A percentile compares a stretch with the other conserved stretches of the same genome.
phyloP scores from a whole-genome alignment of 2,888 invertebrate genomes.

The Hedychridium roseum region DNA sequence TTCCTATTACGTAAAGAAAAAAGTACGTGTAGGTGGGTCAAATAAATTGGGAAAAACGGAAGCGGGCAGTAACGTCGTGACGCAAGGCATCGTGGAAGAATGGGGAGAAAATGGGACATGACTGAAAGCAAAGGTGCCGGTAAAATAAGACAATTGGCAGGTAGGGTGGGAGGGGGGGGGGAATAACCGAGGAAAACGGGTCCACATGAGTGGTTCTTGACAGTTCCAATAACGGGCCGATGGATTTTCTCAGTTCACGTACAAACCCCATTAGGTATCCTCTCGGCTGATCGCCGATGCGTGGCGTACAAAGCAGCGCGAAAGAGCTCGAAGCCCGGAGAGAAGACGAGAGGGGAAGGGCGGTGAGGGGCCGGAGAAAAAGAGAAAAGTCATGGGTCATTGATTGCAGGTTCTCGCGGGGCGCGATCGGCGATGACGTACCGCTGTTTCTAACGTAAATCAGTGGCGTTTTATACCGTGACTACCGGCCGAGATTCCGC shows the following conservation, averaged over 20 bases:
- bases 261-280: slow-evolving; percentile 30
- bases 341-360: too few relatives aligned
- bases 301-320: slow-evolving; percentile 13
- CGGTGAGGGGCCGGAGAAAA: too few relatives aligned
- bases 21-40: too few relatives aligned
- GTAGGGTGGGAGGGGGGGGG: not conserved
- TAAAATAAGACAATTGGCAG: not conserved
- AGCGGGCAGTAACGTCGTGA: too few relatives aligned
- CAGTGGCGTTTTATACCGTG: slow-evolving; percentile 23
- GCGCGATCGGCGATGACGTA: slow-evolving; percentile 34
- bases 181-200: not conserved
- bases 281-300: slow-evolving; percentile 12
- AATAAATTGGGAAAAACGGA: too few relatives aligned
- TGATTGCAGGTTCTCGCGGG: slow-evolving; percentile 27
- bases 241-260: slow-evolving; percentile 40
- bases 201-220: slow-evolving; percentile 26
- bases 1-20: too few relatives aligned
- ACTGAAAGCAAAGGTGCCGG: not conserved
- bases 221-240: slow-evolving; percentile 38
- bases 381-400: too few relatives aligned
- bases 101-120: not conserved
- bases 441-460: slow-evolving; percentile 29
- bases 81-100: too few relatives aligned
- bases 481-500: too few relatives aligned
- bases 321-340: slow-evolving; percentile 23